Evolutionary conservation across 2,113 vertebrate species (phyloP).

Genomic region (Phalacrocorax brasilianus): DNA sequence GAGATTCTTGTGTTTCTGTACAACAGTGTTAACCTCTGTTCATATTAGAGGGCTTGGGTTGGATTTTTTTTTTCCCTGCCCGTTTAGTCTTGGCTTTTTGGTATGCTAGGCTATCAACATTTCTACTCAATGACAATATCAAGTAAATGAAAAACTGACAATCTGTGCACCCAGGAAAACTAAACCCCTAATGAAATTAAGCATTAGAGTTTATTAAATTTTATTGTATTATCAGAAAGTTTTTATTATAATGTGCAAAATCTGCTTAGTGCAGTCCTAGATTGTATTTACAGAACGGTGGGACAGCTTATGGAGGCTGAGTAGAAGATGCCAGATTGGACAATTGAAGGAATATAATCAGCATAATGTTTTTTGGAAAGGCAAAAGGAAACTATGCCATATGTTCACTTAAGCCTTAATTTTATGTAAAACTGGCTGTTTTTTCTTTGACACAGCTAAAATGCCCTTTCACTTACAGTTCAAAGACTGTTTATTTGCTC

Average conservation of each 20-base stretch:
- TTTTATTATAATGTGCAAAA: slow-evolving; percentile 83
- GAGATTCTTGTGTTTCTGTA: background rate
- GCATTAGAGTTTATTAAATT: slow-evolving; percentile 79
- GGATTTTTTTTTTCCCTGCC: background rate
- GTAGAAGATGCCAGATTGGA: slow-evolving; percentile 81
- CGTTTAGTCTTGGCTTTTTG: background rate
- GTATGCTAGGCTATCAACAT: slow-evolving; percentile 30
- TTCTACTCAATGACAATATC: slow-evolving; percentile 52
- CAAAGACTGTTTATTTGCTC: slow-evolving; percentile 75
- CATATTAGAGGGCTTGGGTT: background rate
- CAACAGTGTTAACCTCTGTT: background rate
- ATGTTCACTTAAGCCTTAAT: slow-evolving; percentile 85
- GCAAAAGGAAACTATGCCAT: slow-evolving; percentile 84
- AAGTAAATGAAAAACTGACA: slow-evolving; percentile 69
- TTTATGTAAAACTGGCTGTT: slow-evolving; percentile 82
- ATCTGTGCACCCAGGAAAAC: slow-evolving; percentile 67
- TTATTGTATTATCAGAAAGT: slow-evolving; percentile 83
- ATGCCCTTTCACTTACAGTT: slow-evolving; percentile 79
- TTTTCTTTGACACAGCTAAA: slow-evolving; percentile 80
- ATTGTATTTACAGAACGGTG: slow-evolving; percentile 75
- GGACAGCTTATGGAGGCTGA: slow-evolving; percentile 73
- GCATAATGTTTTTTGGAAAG: slow-evolving; percentile 87
- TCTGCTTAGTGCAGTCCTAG: slow-evolving; percentile 79
- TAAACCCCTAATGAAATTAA: slow-evolving; percentile 81
- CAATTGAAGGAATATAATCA: slow-evolving; percentile 86